Evolutionary conservation across 2,888 invertebrate species (phyloP).

Genomic region (Cantharis rufa): DNA sequence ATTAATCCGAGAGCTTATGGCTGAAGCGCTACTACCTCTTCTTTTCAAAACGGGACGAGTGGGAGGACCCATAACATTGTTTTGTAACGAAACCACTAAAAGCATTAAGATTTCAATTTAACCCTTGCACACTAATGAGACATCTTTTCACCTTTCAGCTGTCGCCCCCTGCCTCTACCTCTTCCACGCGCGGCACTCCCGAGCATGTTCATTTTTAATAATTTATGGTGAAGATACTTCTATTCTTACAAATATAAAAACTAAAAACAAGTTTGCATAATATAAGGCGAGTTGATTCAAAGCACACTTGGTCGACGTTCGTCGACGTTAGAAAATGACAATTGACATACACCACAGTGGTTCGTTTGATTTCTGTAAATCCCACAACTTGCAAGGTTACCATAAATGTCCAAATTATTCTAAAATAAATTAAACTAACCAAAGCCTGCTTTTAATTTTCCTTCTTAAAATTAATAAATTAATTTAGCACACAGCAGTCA

Average conservation of each 20-base stretch:
- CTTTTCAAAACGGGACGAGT: constrained; percentile 9
- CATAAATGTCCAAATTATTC: no score
- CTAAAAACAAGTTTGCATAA: not conserved
- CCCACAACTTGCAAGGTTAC: no score
- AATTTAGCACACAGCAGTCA: no score
- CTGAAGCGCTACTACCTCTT: not conserved
- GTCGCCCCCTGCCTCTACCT: not conserved
- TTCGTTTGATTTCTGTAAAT: no score
- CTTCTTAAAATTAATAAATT: no score
- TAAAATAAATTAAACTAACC: no score
- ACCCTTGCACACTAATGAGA: not conserved
- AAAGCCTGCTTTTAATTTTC: no score
- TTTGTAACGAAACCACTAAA: constrained; percentile 23
- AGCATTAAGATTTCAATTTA: not conserved
- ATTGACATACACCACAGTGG: no score
- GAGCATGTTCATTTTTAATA: not conserved
- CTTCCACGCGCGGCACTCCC: not conserved
- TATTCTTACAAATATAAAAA: not conserved
- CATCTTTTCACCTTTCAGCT: not conserved
- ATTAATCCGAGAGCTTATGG: constrained; percentile 15
- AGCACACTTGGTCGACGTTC: not conserved
- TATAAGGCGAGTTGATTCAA: not conserved
- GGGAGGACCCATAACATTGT: constrained; percentile 13
- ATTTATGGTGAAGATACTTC: not conserved
- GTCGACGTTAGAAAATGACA: no score